A percentile compares a stretch with the other conserved stretches of the same genome.
These are phyloP conservation scores for Steinernema carpocapsae DNA, from an alignment of 2,888 invertebrate genomes.

Conservation along the genomic window DNA sequence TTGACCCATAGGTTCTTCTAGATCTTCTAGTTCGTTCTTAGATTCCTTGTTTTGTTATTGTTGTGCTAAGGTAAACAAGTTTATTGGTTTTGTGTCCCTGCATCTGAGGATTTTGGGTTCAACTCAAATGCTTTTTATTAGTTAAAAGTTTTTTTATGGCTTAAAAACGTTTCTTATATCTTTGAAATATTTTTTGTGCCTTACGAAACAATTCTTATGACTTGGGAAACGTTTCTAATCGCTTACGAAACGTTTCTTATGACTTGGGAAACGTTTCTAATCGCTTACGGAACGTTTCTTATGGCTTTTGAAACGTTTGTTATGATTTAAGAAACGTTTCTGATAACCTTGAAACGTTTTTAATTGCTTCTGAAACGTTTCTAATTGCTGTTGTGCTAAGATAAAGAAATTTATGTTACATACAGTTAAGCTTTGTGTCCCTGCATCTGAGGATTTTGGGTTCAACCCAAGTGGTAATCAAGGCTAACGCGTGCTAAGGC, in stretches of 20 bases:
- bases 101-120: background rate
- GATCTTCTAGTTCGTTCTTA: background rate
- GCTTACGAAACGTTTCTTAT: too few relatives aligned
- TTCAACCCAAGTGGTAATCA: slow-evolving; percentile 10
- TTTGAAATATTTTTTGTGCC: too few relatives aligned
- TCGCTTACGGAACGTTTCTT: too few relatives aligned
- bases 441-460: background rate
- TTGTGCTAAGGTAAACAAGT: background rate
- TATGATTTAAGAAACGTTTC: background rate
- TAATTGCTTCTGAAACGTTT: background rate
- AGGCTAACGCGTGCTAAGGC: background rate
- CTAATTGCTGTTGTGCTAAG: background rate
- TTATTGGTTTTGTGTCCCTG: too few relatives aligned
- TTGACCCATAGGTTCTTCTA: slow-evolving; percentile 29
- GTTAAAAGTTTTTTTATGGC: too few relatives aligned
- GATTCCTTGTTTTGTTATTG: background rate
- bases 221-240: too few relatives aligned
- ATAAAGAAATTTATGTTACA: background rate
- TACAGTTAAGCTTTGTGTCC: too few relatives aligned
- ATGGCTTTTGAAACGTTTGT: too few relatives aligned
- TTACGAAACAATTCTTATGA: too few relatives aligned
- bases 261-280: too few relatives aligned
- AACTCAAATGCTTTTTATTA: too few relatives aligned
- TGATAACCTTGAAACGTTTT: background rate
- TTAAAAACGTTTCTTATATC: too few relatives aligned